Percentiles rank a stretch among this genome's conserved stretches.
Evolutionary conservation across 2,888 invertebrate genomes (phyloP).

Genomic region (Anagyrus pseudococci): DNA sequence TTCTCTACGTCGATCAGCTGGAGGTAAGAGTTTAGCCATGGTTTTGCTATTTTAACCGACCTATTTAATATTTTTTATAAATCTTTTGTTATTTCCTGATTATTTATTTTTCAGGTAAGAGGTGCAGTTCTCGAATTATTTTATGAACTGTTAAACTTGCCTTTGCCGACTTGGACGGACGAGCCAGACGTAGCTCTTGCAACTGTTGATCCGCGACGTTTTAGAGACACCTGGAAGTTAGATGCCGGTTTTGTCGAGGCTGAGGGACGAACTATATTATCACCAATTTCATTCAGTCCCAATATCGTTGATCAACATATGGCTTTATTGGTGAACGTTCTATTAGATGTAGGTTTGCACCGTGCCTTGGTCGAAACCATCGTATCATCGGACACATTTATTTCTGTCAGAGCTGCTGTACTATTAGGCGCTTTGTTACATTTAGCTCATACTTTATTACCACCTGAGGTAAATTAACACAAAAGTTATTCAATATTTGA

Average conservation of each 20-base stretch:
- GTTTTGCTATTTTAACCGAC: background rate
- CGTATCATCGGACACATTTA: slow-evolving; percentile 85
- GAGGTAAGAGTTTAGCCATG: slow-evolving; percentile 68
- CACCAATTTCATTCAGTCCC: slow-evolving; percentile 83
- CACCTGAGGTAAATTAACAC: slow-evolving; percentile 74
- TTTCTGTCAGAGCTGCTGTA: slow-evolving; percentile 91
- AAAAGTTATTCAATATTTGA: too few relatives aligned
- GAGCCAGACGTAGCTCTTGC: slow-evolving; percentile 88
- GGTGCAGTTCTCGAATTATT: slow-evolving; percentile 92
- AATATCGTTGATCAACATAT: slow-evolving; percentile 92
- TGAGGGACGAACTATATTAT: slow-evolving; percentile 85
- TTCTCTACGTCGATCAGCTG: slow-evolving; percentile 83
- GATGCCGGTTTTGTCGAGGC: slow-evolving; percentile 94
- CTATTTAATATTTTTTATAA: background rate
- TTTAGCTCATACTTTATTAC: slow-evolving; percentile 84
- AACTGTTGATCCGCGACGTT: slow-evolving; percentile 79
- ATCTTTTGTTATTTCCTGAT: background rate
- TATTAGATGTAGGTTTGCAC: slow-evolving; percentile 85
- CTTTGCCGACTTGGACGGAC: slow-evolving; percentile 91
- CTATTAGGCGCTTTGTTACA: slow-evolving; percentile 87
- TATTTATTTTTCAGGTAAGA: slow-evolving; percentile 64
- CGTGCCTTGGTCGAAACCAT: slow-evolving; percentile 92
- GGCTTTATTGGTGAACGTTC: slow-evolving; percentile 85
- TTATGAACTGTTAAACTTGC: slow-evolving; percentile 87
- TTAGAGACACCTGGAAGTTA: slow-evolving; percentile 83